phyloP scores from a whole-genome alignment of 2,797 vertebrate species.

The Paedocypris micromegethes region DNA sequence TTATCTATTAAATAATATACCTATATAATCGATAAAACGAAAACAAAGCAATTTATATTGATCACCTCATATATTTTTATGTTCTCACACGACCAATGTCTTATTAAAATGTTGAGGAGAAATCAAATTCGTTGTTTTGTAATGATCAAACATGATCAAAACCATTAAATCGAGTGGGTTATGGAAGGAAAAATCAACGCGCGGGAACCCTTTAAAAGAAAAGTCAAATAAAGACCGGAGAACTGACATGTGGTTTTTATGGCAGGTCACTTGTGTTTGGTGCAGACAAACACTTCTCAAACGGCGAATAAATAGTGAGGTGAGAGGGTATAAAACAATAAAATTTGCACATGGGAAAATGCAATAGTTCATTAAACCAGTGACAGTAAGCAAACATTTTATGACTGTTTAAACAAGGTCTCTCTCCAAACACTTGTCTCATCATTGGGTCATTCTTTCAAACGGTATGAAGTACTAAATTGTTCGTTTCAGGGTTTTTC shows the following conservation, averaged over 20 bases:
- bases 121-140: no score
- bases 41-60: no score
- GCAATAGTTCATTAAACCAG: conserved; percentile 54
- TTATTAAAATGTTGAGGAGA: no score
- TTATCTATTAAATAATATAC: conserved; percentile 10
- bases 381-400: conserved; percentile 54
- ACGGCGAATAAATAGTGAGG: conserved; percentile 64
- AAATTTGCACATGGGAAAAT: conserved; percentile 68
- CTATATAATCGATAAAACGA: no score
- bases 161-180: no score
- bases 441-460: conserved; percentile 23
- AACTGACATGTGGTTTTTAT: conserved; percentile 64
- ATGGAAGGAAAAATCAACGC: background rate
- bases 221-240: conserved; percentile 41
- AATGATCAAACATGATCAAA: no score
- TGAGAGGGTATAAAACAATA: conserved; percentile 70
- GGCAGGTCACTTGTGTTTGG: conserved; percentile 72
- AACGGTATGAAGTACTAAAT: conserved; percentile 19
- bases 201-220: conserved; percentile 50
- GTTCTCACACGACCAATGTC: no score
- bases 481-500: conserved; percentile 7
- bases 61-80: no score
- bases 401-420: conserved; percentile 52
- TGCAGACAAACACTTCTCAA: conserved; percentile 71
- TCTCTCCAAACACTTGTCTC: conserved; percentile 19